A percentile compares a stretch with the other conserved stretches of the same genome.
phyloP scores from a whole-genome alignment of 2,113 vertebrate species.

The Pseudopipra pipra region DNA sequence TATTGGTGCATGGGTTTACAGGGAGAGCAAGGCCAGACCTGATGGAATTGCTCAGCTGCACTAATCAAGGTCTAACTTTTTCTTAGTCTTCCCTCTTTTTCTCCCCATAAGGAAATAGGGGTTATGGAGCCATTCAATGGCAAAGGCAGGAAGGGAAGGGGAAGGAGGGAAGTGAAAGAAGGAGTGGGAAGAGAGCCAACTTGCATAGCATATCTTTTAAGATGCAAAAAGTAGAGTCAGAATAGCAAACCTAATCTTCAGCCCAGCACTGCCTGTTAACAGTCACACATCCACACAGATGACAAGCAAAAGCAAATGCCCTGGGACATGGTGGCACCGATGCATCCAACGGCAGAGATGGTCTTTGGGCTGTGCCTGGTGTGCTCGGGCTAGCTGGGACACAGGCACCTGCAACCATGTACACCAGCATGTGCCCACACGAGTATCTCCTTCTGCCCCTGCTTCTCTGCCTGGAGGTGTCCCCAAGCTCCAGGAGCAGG shows the following conservation, averaged over 20 bases:
- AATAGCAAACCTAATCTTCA: background rate
- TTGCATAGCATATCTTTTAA: background rate
- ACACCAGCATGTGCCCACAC: background rate
- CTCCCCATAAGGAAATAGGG: background rate
- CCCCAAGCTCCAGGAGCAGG: background rate
- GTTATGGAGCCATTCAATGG: background rate
- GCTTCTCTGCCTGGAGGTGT: background rate
- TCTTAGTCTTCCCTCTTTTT: background rate
- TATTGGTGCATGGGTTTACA: background rate
- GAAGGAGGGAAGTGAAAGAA: background rate
- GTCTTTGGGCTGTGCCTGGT: background rate
- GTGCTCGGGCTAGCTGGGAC: background rate
- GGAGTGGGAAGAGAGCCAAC: background rate
- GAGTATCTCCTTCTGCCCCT: background rate
- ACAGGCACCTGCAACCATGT: rapidly evolving
- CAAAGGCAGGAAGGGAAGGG: background rate
- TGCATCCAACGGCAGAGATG: background rate
- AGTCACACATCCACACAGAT: background rate
- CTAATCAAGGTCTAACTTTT: background rate
- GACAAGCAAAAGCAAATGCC: background rate
- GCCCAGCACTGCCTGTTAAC: background rate
- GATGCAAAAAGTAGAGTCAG: background rate
- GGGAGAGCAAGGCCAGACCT: background rate
- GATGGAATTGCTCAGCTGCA: background rate
- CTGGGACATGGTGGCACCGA: rapidly evolving